Conservation (phyloP, 2,113 vertebrate genomes). For the Rhegmatorhina hoffmannsi region DNA sequence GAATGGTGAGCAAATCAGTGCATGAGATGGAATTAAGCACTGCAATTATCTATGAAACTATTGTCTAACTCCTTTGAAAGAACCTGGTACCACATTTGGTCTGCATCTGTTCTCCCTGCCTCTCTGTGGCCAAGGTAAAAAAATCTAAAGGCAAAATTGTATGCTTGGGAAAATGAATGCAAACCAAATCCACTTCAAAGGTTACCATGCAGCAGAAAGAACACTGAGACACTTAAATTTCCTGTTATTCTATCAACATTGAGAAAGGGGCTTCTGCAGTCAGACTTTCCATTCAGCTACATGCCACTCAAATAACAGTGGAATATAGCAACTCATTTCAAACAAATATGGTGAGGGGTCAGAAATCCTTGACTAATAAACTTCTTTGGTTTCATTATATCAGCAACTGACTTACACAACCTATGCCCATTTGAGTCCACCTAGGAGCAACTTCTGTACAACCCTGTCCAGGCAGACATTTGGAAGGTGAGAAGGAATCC, state of each 20-base stretch:
- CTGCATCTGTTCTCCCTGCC: not conserved
- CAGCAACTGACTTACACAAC: not conserved
- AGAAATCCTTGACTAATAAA: not conserved
- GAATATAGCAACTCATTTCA: not conserved
- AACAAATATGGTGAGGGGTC: not conserved
- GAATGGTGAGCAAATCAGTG: not conserved
- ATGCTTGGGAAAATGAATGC: not conserved
- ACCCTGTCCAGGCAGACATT: not conserved
- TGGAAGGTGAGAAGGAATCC: not conserved
- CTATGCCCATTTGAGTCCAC: not conserved
- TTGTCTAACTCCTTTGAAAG: not conserved
- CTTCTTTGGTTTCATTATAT: not conserved
- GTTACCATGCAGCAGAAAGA: not conserved
- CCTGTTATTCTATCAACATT: not conserved
- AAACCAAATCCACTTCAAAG: not conserved
- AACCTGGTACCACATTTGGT: not conserved
- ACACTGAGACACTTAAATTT: not conserved
- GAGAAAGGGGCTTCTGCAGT: not conserved
- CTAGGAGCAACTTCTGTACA: not conserved
- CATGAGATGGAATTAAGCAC: not conserved
- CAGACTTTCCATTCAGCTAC: not conserved
- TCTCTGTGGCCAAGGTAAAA: not conserved
- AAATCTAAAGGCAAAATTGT: not conserved
- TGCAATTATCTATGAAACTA: not conserved
- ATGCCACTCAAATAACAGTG: not conserved